These are phyloP conservation scores for Anguilla rostrata DNA, from an alignment of 2,113 vertebrate genomes.

Conservation along the genomic window DNA sequence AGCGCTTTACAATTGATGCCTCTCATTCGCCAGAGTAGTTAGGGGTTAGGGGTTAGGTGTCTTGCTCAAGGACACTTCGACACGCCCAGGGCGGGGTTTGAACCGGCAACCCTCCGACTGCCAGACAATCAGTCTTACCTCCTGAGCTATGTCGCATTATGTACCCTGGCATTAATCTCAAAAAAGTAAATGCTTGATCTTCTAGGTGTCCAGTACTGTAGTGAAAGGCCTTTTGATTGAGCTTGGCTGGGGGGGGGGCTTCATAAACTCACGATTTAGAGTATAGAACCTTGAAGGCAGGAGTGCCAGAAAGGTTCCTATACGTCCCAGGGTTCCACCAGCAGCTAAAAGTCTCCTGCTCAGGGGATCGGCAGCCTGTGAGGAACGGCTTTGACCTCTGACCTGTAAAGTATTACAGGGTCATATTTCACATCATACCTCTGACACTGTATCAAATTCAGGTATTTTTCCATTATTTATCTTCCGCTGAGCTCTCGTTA, in stretches of 20 bases:
- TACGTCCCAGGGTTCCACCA: constrained; percentile 16
- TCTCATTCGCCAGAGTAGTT: too few species aligned
- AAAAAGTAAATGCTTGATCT: background rate
- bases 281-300: constrained; percentile 16
- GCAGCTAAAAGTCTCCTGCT: constrained; percentile 20
- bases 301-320: background rate
- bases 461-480: background rate
- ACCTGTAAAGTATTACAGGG: background rate
- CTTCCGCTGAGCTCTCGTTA: background rate
- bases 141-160: too few species aligned
- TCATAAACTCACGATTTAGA: constrained; percentile 19
- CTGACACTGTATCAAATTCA: background rate
- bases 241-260: background rate
- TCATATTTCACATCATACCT: background rate
- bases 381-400: background rate
- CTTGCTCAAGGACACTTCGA: too few species aligned
- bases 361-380: constrained; percentile 14
- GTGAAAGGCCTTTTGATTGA: background rate
- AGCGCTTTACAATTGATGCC: too few species aligned
- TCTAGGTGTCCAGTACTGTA: background rate
- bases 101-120: too few species aligned
- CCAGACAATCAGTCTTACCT: too few species aligned
- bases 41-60: too few species aligned
- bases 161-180: background rate
- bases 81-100: too few species aligned